These are phyloP conservation scores for Antechinus stuartii DNA, from an alignment of 2,113 vertebrate species.

Conservation along the genomic window DNA sequence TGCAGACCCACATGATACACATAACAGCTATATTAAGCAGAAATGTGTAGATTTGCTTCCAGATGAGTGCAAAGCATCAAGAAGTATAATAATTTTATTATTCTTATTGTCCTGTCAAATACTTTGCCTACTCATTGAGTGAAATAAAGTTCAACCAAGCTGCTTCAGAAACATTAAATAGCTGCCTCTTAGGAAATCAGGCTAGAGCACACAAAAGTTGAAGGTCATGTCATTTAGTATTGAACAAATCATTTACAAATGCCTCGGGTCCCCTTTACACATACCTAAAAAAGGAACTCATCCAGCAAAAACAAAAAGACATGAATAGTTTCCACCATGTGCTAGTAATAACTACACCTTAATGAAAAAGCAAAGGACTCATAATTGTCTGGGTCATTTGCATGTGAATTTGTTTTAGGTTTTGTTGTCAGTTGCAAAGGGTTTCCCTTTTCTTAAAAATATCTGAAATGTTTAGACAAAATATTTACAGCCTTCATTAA, in stretches of 20 bases:
- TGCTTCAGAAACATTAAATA: slow-evolving; percentile 65
- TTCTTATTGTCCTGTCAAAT: slow-evolving; percentile 64
- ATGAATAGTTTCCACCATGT: background rate
- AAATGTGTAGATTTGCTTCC: slow-evolving; percentile 62
- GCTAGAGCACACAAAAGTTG: slow-evolving; percentile 14
- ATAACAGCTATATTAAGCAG: slow-evolving; percentile 59
- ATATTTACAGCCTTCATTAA: background rate
- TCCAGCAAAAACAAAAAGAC: background rate
- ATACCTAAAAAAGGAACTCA: slow-evolving; percentile 20
- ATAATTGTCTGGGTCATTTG: too few relatives aligned
- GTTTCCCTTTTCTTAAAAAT: background rate
- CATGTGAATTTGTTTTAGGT: background rate
- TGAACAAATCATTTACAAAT: slow-evolving; percentile 51
- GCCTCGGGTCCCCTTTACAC: slow-evolving; percentile 23
- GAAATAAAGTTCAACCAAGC: slow-evolving; percentile 60
- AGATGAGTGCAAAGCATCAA: slow-evolving; percentile 57
- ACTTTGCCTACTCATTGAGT: slow-evolving; percentile 70
- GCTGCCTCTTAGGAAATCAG: slow-evolving; percentile 66
- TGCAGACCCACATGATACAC: slow-evolving; percentile 50
- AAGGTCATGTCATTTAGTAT: slow-evolving; percentile 14
- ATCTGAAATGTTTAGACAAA: background rate
- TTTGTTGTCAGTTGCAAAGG: background rate
- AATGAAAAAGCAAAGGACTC: background rate
- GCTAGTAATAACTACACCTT: background rate
- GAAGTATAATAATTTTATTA: slow-evolving; percentile 41